These are phyloP conservation scores for Cavia porcellus DNA, from an alignment of 2,113 vertebrate species.

Conservation along the genomic window DNA sequence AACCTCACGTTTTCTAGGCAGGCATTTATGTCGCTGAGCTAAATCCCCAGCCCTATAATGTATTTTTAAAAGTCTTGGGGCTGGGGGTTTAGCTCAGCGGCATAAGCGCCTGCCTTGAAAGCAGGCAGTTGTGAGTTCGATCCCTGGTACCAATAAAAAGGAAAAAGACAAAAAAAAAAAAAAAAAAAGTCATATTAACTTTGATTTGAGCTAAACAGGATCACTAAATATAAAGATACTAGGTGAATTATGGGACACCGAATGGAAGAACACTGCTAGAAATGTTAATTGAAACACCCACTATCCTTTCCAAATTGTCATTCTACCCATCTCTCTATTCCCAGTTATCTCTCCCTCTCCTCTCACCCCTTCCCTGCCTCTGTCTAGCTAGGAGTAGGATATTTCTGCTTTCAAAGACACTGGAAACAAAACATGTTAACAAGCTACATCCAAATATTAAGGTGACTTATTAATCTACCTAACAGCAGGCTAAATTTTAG, in stretches of 20 bases:
- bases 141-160: too few relatives aligned
- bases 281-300: not conserved
- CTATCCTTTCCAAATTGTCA: not conserved
- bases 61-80: too few relatives aligned
- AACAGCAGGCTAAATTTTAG: conserved; percentile 6
- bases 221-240: not conserved
- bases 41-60: too few relatives aligned
- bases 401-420: conserved; percentile 3
- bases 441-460: not conserved
- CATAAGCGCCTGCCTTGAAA: too few relatives aligned
- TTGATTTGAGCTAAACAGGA: not conserved
- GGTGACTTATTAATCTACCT: not conserved
- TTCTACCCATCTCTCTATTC: not conserved
- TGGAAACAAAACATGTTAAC: not conserved
- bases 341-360: not conserved
- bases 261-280: not conserved
- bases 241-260: not conserved
- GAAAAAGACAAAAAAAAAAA: not conserved
- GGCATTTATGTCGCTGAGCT: too few relatives aligned
- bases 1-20: too few relatives aligned
- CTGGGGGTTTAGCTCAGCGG: too few relatives aligned
- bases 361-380: not conserved
- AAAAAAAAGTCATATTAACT: not conserved
- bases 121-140: too few relatives aligned
- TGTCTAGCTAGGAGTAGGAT: not conserved